Conservation (phyloP, 2,113 vertebrate species). For the Heterotis niloticus region DNA sequence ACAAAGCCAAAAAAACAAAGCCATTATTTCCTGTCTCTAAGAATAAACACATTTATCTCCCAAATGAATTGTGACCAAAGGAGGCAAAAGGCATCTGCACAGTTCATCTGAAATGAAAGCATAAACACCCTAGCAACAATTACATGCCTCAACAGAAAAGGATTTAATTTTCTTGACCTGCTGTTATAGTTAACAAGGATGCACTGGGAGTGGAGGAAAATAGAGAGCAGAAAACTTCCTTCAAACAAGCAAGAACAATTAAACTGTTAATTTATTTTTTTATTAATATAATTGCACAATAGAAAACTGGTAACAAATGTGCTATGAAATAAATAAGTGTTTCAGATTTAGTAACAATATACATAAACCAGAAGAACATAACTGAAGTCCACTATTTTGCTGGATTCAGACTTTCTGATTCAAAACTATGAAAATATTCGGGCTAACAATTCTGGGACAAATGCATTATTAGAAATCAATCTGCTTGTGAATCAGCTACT, state of each 20-base stretch:
- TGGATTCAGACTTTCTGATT: too few relatives aligned
- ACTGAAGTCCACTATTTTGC: too few relatives aligned
- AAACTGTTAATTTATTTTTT: too few relatives aligned
- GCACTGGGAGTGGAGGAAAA: neutral
- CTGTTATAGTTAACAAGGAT: conserved; percentile 12
- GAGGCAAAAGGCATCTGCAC: neutral
- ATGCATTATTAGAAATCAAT: too few relatives aligned
- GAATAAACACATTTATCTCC: neutral
- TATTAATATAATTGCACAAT: too few relatives aligned
- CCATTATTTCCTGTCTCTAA: neutral
- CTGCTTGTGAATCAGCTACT: too few relatives aligned
- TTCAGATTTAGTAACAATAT: too few relatives aligned
- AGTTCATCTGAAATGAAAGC: neutral
- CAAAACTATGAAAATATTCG: too few relatives aligned
- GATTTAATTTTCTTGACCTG: conserved; percentile 21
- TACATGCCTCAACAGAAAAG: conserved; percentile 27
- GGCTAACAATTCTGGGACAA: too few relatives aligned
- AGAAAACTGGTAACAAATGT: too few relatives aligned
- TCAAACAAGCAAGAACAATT: neutral
- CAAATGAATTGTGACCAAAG: neutral
- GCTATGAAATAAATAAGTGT: too few relatives aligned
- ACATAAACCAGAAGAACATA: too few relatives aligned
- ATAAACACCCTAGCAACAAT: conserved; percentile 9
- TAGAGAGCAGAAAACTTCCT: neutral
- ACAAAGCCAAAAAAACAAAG: neutral